Conservation (phyloP, 30 jellyfish, hydroid and myxozoan genomes). For the Chironex yamaguchii region DNA sequence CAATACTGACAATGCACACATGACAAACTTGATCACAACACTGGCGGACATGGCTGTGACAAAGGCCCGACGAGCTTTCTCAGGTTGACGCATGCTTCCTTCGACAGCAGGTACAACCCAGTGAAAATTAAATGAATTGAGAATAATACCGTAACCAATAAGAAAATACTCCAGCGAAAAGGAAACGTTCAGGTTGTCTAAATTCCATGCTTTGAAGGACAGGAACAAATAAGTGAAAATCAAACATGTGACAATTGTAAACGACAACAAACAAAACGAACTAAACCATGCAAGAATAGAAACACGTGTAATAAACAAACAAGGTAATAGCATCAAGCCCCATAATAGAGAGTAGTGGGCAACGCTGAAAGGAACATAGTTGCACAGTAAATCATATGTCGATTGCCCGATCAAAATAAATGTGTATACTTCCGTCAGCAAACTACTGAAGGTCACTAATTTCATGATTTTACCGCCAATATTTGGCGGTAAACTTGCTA, state of each 20-base stretch:
- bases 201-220: constrained; percentile 41
- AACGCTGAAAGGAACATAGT: background rate
- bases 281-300: constrained; percentile 77
- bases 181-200: background rate
- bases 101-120: constrained; percentile 74
- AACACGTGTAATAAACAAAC: constrained; percentile 61
- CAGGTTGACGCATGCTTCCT: constrained; percentile 81
- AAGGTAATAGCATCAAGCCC: constrained; percentile 70
- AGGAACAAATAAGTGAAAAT: constrained; percentile 13
- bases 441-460: constrained; percentile 41
- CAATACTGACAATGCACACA: constrained; percentile 52
- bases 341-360: constrained; percentile 57
- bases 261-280: constrained; percentile 34
- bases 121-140: constrained; percentile 57
- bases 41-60: constrained; percentile 20
- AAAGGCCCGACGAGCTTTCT: constrained; percentile 10
- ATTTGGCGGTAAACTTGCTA: constrained; percentile 43
- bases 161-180: constrained; percentile 23
- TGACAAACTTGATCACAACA: constrained; percentile 40
- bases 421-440: constrained; percentile 56
- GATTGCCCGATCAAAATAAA: constrained; percentile 67
- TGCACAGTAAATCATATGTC: constrained; percentile 44
- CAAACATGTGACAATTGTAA: background rate
- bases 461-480: constrained; percentile 58
- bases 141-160: constrained; percentile 69